Base-by-base conservation (phyloP, 1,140 invertebrate genomes). In the Belonocnema kinseyi region DNA sequence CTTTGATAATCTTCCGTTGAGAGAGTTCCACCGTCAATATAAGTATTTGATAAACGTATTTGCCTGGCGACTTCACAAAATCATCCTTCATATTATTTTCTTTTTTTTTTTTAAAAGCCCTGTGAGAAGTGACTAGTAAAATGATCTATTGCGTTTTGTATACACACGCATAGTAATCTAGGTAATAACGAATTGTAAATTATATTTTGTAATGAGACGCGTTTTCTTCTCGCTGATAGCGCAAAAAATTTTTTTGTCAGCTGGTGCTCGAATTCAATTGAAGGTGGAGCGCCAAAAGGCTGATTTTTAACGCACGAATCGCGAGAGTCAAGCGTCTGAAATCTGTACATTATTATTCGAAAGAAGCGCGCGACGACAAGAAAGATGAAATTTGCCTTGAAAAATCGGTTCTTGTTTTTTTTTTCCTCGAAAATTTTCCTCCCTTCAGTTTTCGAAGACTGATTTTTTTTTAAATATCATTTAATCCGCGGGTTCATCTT, bases 81-180 rank as follows among this genome's bases (percentile, higher is more conserved):
- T 46, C 40, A 56, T n/a, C 6, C 26, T 61, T 61, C n/a, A 40
- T 66, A 46, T 16, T 66, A n/a, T 40, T 16, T 40, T 16, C 1
- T 26, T 26, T 2, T 26, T 26, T 2, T 26, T 66, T 66, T 66
- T 46, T 66, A n/a, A 40, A 3, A 46, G 40, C 21, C 14, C 6
- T n/a, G 61, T 13, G 61, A 66, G 61, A 66, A 66, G 26, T 66
- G 61, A 66, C 26, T 66, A 66, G 61, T 40, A 40, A 66, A 66
- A 66, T 66, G 13, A 40, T 66, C 61, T 66, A 66, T 61, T 66
- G 61, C 26, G 61, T 66, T 66, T n/a, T 66, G 33, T 66, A 66
- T 14, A 66, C 61, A 66, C 61, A 16, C 26, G 26, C 14, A 40
- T 40, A 66, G 61, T 66, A 40, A 40, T 40, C 2, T 66, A 66